Evolutionary conservation across 2,888 invertebrate species (phyloP).

Genomic region (Leptogaster cylindrica): DNA sequence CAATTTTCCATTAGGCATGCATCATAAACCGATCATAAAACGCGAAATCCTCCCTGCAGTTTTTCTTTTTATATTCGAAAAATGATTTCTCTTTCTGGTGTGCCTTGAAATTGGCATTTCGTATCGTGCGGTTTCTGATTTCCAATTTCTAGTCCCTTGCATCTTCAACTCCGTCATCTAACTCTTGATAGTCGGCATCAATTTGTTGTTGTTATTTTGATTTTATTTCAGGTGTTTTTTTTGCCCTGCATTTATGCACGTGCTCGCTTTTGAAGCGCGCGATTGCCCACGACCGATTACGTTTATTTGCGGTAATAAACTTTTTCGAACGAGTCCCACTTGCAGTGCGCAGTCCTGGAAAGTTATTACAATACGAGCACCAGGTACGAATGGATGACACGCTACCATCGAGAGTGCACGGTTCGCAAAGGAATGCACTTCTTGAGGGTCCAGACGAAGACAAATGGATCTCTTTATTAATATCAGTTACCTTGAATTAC

Average conservation of each 20-base stretch:
- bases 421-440: background rate
- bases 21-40: conserved; percentile 37
- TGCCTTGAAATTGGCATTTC: conserved; percentile 32
- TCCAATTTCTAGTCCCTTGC: conserved; percentile 3
- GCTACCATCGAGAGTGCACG: conserved; percentile 18
- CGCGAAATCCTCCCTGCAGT: conserved; percentile 15
- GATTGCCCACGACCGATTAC: conserved; percentile 45
- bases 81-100: background rate
- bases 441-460: conserved; percentile 6
- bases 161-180: background rate
- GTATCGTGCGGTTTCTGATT: conserved; percentile 34
- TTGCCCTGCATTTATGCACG: conserved; percentile 38
- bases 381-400: conserved; percentile 28
- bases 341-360: background rate
- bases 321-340: conserved; percentile 39
- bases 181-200: background rate
- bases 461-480: conserved; percentile 17
- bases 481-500: too few species aligned
- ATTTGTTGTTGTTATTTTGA: background rate
- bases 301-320: conserved; percentile 47
- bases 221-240: background rate
- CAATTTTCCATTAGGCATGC: conserved; percentile 30
- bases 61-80: conserved; percentile 1
- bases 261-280: conserved; percentile 45
- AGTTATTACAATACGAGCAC: conserved; percentile 11